These are phyloP conservation scores for Cirrhinus molitorella DNA, from an alignment of 2,797 vertebrate genomes.

Conservation along the genomic window DNA sequence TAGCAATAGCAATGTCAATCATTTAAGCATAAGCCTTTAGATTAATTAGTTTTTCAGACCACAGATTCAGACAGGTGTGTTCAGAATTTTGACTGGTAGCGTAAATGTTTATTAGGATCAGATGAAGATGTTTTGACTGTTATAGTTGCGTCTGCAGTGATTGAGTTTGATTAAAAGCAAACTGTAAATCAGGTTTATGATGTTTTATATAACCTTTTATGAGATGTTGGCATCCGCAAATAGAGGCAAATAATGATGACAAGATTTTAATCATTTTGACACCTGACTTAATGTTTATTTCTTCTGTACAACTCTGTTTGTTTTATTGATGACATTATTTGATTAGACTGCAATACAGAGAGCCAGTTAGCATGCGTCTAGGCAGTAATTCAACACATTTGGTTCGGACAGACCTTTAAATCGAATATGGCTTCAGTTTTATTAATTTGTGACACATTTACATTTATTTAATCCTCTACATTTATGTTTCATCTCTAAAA, in stretches of 20 bases:
- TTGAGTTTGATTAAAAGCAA: slow-evolving; percentile 43
- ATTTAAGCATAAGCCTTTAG: background rate
- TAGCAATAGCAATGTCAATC: background rate
- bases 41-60: background rate
- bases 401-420: background rate
- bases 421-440: slow-evolving; percentile 13
- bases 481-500: slow-evolving; percentile 25
- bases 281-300: slow-evolving; percentile 37
- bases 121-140: slow-evolving; percentile 39
- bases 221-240: slow-evolving; percentile 30
- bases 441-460: slow-evolving; percentile 31
- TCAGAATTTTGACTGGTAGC: slow-evolving; percentile 7
- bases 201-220: slow-evolving; percentile 48
- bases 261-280: slow-evolving; percentile 53
- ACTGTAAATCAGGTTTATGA: slow-evolving; percentile 15
- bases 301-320: slow-evolving; percentile 20
- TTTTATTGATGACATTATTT: slow-evolving; percentile 35
- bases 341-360: slow-evolving; percentile 8
- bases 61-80: background rate
- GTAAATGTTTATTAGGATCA: slow-evolving; percentile 47
- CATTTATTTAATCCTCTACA: slow-evolving; percentile 1
- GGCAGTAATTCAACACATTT: background rate
- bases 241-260: slow-evolving; percentile 44
- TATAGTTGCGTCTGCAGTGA: slow-evolving; percentile 40
- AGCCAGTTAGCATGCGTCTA: slow-evolving; percentile 2